Evolutionary conservation across 2,797 vertebrate species (phyloP).

Genomic region (Siniperca undulata): DNA sequence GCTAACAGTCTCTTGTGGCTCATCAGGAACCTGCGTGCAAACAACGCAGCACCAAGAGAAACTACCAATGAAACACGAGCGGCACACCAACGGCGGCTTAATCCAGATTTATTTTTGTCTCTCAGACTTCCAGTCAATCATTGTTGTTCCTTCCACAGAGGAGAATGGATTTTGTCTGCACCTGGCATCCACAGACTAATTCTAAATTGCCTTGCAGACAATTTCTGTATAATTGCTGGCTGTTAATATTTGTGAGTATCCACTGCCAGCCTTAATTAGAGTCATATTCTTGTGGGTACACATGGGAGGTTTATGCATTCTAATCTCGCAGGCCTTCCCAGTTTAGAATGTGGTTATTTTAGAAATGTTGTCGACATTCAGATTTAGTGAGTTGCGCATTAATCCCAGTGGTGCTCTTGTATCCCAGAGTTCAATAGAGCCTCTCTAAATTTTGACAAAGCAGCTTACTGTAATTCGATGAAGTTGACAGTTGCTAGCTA

Average conservation of each 20-base stretch:
- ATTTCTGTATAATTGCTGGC: conserved; percentile 66
- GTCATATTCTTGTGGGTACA: conserved; percentile 62
- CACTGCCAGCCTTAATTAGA: conserved; percentile 73
- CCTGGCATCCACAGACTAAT: conserved; percentile 62
- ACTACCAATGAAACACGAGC: conserved; percentile 24
- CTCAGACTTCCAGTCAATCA: conserved; percentile 61
- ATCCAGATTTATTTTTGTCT: conserved; percentile 78
- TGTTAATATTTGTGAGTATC: conserved; percentile 71
- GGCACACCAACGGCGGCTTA: conserved; percentile 47
- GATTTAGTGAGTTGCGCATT: conserved; percentile 61
- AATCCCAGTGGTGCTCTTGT: conserved; percentile 68
- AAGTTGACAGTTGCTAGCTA: conserved; percentile 80
- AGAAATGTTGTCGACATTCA: conserved; percentile 49
- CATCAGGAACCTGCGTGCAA: conserved; percentile 46
- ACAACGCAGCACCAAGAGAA: conserved; percentile 33
- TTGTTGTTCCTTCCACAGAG: conserved; percentile 57
- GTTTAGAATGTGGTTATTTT: conserved; percentile 60
- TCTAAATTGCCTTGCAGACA: conserved; percentile 67
- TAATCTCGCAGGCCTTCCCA: conserved; percentile 50
- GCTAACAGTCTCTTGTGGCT: conserved; percentile 29
- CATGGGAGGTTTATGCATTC: conserved; percentile 48
- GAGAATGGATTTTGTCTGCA: conserved; percentile 62
- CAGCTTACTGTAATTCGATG: conserved; percentile 82
- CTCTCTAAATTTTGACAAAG: conserved; percentile 79
- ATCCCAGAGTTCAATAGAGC: conserved; percentile 69